phyloP scores from a whole-genome alignment of 2,113 vertebrate genomes.

The Natator depressus region DNA sequence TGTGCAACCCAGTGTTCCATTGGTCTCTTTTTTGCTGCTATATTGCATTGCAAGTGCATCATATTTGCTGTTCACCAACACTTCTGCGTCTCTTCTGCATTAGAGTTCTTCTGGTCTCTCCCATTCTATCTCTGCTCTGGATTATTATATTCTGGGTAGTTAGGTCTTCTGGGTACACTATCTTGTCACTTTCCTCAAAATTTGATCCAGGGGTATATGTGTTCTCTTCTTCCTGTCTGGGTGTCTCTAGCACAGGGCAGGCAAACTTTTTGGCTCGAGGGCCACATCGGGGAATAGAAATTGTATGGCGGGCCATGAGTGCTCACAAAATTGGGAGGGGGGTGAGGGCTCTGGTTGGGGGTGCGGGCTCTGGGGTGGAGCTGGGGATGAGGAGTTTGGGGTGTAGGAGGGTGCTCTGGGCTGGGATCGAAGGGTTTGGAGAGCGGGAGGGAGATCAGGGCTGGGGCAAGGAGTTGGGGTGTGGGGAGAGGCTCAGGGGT shows the following conservation, averaged over 20 bases:
- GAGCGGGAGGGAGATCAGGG: too few relatives aligned
- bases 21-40: neutral
- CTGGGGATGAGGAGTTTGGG: too few relatives aligned
- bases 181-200: neutral
- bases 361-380: too few relatives aligned
- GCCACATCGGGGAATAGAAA: too few relatives aligned
- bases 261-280: too few relatives aligned
- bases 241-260: fast-evolving
- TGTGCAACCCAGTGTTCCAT: fast-evolving
- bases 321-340: too few relatives aligned
- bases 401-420: too few relatives aligned
- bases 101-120: neutral
- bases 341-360: too few relatives aligned
- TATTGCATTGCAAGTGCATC: neutral
- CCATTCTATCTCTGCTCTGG: fast-evolving
- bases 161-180: neutral
- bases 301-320: too few relatives aligned
- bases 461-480: too few relatives aligned
- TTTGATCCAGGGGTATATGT: fast-evolving
- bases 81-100: neutral
- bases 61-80: fast-evolving
- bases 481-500: too few relatives aligned
- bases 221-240: neutral
- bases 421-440: too few relatives aligned
- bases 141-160: fast-evolving